These are phyloP conservation scores for Drosophila greeni DNA, from an alignment of 2,888 invertebrate species.

Conservation along the genomic window DNA sequence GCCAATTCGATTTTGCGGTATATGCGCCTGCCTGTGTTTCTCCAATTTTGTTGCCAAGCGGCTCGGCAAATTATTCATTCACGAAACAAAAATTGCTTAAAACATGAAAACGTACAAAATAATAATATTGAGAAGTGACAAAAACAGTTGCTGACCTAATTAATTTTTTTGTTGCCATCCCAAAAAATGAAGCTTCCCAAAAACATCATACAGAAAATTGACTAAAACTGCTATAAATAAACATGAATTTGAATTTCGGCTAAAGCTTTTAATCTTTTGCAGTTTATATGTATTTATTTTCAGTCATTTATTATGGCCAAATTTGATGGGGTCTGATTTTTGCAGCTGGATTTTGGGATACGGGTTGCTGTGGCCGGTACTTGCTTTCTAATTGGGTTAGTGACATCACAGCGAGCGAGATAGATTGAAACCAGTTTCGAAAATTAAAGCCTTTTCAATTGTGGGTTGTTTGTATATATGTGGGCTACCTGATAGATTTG, in stretches of 20 bases:
- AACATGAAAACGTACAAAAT: constrained; percentile 16
- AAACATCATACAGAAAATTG: constrained; percentile 37
- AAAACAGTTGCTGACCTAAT: constrained; percentile 74
- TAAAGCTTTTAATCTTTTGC: constrained; percentile 26
- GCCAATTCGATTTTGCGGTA: constrained; percentile 28
- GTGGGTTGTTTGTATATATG: constrained; percentile 1
- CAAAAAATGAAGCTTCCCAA: constrained; percentile 9
- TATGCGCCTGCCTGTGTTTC: constrained; percentile 11
- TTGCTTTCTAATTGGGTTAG: constrained; percentile 43
- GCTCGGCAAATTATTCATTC: constrained; percentile 26
- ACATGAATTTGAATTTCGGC: constrained; percentile 25
- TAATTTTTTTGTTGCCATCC: constrained; percentile 59
- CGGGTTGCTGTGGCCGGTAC: constrained; percentile 19
- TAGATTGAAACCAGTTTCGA: constrained; percentile 22
- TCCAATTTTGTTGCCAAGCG: constrained; percentile 58
- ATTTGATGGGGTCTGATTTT: constrained; percentile 21
- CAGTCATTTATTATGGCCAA: constrained; percentile 26
- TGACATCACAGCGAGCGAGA: constrained; percentile 29
- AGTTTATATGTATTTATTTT: constrained; percentile 10
- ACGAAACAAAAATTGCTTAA: constrained; percentile 26
- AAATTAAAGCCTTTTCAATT: constrained; percentile 18
- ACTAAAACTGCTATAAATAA: constrained; percentile 56
- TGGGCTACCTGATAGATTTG: constrained; percentile 23
- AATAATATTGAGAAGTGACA: constrained; percentile 64
- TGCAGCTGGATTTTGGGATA: constrained; percentile 13